These are phyloP conservation scores for Omphaloscelis lunosa DNA, from an alignment of 2,888 invertebrate species.

Conservation along the genomic window DNA sequence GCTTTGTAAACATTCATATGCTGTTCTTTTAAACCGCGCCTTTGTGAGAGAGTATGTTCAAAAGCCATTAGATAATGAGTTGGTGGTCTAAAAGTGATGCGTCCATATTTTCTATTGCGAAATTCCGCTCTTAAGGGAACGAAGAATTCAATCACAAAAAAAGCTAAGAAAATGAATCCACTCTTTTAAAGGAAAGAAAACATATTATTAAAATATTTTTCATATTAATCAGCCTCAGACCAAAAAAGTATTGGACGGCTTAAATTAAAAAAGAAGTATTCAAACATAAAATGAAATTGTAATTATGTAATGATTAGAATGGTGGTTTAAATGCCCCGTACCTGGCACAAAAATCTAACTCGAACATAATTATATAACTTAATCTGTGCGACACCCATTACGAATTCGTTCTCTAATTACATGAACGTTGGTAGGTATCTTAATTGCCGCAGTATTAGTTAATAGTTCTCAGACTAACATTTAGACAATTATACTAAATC, in stretches of 20 bases:
- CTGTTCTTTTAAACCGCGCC: too few species aligned
- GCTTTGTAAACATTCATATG: too few species aligned
- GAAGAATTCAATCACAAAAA: neutral
- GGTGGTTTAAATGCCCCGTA: neutral
- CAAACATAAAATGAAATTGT: neutral
- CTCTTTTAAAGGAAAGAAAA: neutral
- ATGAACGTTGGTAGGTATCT: slow-evolving; percentile 36
- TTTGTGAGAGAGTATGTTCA: too few species aligned
- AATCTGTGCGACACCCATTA: slow-evolving; percentile 40
- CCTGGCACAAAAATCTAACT: slow-evolving; percentile 1
- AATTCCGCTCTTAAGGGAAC: neutral
- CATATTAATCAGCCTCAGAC: neutral
- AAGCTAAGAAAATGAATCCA: neutral
- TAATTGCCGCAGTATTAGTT: slow-evolving; percentile 49
- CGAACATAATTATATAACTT: slow-evolving; percentile 33
- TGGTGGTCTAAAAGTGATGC: neutral
- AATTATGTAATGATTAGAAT: neutral
- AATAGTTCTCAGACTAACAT: slow-evolving; percentile 50
- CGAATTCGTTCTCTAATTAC: slow-evolving; percentile 55
- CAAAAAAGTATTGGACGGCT: neutral
- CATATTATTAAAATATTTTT: neutral
- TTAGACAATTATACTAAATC: slow-evolving; percentile 49
- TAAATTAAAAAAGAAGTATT: neutral
- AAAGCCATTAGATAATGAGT: neutral
- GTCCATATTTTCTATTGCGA: neutral